Percentiles rank a stretch among this genome's conserved stretches.
Evolutionary conservation across 2,113 vertebrate genomes (phyloP).

Genomic region (Xenus cinereus): DNA sequence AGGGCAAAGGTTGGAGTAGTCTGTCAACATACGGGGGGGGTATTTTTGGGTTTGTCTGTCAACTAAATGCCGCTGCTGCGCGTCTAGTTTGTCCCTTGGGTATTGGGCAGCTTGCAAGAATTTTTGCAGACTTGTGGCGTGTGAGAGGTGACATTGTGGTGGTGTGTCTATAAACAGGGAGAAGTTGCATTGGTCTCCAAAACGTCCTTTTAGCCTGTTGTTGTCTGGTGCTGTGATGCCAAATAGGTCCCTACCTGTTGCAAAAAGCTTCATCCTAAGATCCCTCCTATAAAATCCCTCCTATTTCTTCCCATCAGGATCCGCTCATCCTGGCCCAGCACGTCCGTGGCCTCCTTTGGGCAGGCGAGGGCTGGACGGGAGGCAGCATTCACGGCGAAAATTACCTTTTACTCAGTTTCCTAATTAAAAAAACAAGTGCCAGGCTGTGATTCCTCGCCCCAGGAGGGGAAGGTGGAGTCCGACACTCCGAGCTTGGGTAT

Average conservation of each 20-base stretch:
- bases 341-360: not conserved
- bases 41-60: not conserved
- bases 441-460: not conserved
- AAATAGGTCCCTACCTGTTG: not conserved
- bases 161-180: fast-evolving
- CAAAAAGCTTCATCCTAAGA: not conserved
- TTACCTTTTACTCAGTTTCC: not conserved
- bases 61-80: not conserved
- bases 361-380: not conserved
- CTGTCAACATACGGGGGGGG: not conserved
- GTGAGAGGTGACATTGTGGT: not conserved
- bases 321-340: fast-evolving
- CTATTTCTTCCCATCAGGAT: not conserved
- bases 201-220: not conserved
- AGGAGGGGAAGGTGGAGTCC: not conserved
- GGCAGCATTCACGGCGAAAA: fast-evolving
- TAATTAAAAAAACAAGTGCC: not conserved
- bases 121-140: not conserved
- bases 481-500: fast-evolving
- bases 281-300: too few relatives aligned
- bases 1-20: not conserved
- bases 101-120: not conserved
- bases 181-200: fast-evolving
- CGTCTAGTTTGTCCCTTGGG: not conserved
- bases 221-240: not conserved